Evolutionary conservation across 2,113 vertebrate species (phyloP).

Genomic region (Neogobius melanostomus): DNA sequence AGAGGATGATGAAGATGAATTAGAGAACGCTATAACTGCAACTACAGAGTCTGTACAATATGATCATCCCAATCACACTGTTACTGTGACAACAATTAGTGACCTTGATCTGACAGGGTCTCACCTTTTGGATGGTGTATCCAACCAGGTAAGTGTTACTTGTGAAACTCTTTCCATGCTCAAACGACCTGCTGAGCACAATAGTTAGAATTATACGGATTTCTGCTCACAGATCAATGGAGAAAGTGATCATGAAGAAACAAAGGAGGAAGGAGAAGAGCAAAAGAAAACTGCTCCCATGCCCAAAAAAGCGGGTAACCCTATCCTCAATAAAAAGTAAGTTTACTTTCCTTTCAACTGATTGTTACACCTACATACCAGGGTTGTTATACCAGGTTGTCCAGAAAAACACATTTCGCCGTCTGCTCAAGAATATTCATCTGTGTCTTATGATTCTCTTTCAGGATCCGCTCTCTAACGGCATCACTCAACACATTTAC

Average conservation of each 20-base stretch:
- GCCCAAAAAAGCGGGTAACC: conserved; percentile 84
- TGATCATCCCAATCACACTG: conserved; percentile 92
- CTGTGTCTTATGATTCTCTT: neutral
- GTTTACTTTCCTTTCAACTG: neutral
- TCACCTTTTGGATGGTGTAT: conserved; percentile 72
- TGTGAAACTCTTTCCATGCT: neutral
- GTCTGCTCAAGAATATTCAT: neutral
- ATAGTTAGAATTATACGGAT: neutral
- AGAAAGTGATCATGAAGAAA: conserved; percentile 7
- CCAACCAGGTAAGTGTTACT: conserved; percentile 60
- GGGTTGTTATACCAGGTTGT: neutral
- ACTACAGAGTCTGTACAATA: conserved; percentile 85
- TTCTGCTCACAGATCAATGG: conserved; percentile 30
- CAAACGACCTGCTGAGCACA: neutral
- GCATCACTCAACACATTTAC: conserved; percentile 79
- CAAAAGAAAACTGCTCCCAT: conserved; percentile 60
- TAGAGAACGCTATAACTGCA: conserved; percentile 81
- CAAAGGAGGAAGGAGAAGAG: conserved; percentile 35
- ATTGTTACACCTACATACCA: neutral
- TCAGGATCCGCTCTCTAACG: conserved; percentile 88
- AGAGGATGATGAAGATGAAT: conserved; percentile 84
- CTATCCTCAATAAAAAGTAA: conserved; percentile 87
- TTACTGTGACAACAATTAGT: conserved; percentile 94
- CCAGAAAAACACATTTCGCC: neutral
- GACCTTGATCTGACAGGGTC: conserved; percentile 85